phyloP scores from a whole-genome alignment of 37 sponge, comb jelly and placozoan genomes.

The Mnemiopsis leidyi region DNA sequence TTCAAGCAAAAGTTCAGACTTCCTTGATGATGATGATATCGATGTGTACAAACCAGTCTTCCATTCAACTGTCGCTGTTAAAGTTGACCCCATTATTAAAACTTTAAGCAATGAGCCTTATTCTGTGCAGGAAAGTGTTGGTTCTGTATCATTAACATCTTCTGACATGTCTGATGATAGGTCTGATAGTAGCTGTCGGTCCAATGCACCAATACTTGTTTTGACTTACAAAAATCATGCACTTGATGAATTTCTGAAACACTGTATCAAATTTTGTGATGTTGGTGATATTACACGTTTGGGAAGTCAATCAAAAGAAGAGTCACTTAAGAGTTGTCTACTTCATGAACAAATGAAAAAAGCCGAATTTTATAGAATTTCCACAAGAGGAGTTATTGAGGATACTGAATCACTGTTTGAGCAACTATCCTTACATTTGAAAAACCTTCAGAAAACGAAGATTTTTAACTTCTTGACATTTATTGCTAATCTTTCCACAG shows the following conservation, averaged over 20 bases:
- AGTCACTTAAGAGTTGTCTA: slow-evolving; percentile 68
- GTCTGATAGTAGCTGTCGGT: neutral
- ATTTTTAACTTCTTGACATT: neutral
- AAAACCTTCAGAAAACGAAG: neutral
- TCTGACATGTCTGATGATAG: neutral
- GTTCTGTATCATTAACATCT: too few relatives aligned
- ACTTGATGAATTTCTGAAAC: slow-evolving; percentile 87
- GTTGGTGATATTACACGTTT: slow-evolving; percentile 74
- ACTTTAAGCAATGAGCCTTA: too few relatives aligned
- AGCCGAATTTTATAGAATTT: slow-evolving; percentile 8
- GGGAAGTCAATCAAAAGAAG: slow-evolving; percentile 85
- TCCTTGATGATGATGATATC: neutral
- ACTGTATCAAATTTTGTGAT: slow-evolving; percentile 43
- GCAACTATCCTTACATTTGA: neutral
- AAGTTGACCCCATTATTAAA: too few relatives aligned
- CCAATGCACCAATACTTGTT: slow-evolving; percentile 74
- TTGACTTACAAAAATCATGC: slow-evolving; percentile 97
- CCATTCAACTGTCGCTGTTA: too few relatives aligned
- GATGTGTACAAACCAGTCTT: too few relatives aligned
- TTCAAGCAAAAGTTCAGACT: neutral
- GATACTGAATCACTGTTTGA: neutral
- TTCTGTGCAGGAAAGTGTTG: too few relatives aligned
- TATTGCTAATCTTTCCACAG: neutral
- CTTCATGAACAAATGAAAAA: slow-evolving; percentile 60
- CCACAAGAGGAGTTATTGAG: neutral